Conservation (phyloP, 2,888 invertebrate genomes). For the Philopedon plagiatum region DNA sequence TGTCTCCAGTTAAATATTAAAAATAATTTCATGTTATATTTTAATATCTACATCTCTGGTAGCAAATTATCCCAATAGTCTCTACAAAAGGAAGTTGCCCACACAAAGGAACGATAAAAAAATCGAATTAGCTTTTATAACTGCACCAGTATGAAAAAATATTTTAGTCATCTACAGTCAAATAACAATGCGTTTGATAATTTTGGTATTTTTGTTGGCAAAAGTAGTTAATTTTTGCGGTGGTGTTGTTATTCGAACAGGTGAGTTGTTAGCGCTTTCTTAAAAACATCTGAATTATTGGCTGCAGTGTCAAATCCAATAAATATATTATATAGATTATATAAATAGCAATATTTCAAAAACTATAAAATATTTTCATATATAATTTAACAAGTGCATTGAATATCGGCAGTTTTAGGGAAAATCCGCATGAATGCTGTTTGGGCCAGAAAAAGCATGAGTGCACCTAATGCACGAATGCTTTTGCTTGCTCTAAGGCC, state of each 20-base stretch:
- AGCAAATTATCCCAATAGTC: no score
- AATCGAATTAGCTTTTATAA: not conserved
- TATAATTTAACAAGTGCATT: not conserved
- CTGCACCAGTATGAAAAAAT: not conserved
- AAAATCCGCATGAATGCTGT: no score
- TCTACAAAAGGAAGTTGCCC: slow-evolving; percentile 2
- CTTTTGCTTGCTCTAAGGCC: no score
- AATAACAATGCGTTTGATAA: slow-evolving; percentile 30
- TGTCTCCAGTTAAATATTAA: no score
- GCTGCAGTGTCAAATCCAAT: not conserved
- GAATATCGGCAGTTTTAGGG: no score
- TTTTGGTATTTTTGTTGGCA: slow-evolving; percentile 28
- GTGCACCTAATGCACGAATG: no score
- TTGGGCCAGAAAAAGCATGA: no score
- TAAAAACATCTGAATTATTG: no score
- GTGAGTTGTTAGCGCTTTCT: slow-evolving; percentile 11
- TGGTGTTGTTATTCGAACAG: slow-evolving; percentile 27
- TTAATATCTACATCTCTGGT: no score
- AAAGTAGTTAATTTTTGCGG: slow-evolving; percentile 33
- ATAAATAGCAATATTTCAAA: no score
- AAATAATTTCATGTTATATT: no score
- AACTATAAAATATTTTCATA: no score
- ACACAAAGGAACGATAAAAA: slow-evolving; percentile 4
- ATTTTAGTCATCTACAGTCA: not conserved
- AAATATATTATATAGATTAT: not conserved